phyloP scores from a whole-genome alignment of 2,797 vertebrate species.

The Yasuhikotakia modesta region DNA sequence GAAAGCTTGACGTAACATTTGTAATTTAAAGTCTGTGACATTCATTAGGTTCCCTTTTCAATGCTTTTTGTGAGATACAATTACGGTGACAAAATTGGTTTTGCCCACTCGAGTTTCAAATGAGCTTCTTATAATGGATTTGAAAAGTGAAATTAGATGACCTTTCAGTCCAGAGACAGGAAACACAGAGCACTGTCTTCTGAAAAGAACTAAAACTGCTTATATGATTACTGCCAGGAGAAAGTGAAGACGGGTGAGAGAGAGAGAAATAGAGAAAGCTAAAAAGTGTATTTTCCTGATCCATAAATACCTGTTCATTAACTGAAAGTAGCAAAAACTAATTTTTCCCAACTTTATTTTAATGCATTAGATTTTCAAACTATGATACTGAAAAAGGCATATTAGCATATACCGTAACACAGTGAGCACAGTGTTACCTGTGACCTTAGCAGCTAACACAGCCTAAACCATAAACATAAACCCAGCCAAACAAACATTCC shows the following conservation, averaged over 20 bases:
- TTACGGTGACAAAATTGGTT: conserved; percentile 30
- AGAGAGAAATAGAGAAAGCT: too few species aligned
- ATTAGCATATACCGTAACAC: not conserved
- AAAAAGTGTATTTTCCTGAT: conserved; percentile 16
- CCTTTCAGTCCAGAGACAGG: conserved; percentile 17
- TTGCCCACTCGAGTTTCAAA: conserved; percentile 26
- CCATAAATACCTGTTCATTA: not conserved
- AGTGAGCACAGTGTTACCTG: not conserved
- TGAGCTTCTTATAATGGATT: conserved; percentile 40
- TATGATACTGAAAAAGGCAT: not conserved
- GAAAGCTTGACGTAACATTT: conserved; percentile 18
- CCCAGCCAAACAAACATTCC: conserved; percentile 39
- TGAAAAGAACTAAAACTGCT: conserved; percentile 2
- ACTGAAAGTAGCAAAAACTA: not conserved
- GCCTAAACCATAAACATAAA: conserved; percentile 15
- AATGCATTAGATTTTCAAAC: not conserved
- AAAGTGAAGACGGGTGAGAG: not conserved
- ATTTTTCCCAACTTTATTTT: not conserved
- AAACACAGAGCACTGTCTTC: conserved; percentile 7
- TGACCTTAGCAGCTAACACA: conserved; percentile 10
- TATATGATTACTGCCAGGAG: conserved; percentile 17
- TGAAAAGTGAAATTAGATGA: conserved; percentile 36
- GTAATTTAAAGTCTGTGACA: conserved; percentile 26
- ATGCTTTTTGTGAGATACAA: conserved; percentile 28
- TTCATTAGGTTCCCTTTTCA: conserved; percentile 29